These are phyloP conservation scores for Trachymyrmex septentrionalis DNA, from an alignment of 1,140 invertebrate genomes.

Conservation along the genomic window DNA sequence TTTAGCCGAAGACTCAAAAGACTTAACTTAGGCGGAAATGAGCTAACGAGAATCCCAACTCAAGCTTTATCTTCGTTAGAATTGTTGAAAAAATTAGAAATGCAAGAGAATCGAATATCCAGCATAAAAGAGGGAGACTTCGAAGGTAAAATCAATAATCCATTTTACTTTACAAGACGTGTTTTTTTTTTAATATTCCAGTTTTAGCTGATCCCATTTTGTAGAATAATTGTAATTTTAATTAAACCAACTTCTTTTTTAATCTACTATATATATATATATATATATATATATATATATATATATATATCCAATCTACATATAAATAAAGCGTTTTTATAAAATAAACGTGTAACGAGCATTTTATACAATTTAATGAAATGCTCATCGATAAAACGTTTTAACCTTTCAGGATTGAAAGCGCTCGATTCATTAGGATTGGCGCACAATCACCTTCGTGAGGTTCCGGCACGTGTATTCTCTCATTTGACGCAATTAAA, in stretches of 20 bases:
- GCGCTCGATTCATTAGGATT: conserved; percentile 93
- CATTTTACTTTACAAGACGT: neutral
- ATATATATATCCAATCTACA: neutral
- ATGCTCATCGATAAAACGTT: conserved; percentile 56
- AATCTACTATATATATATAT: neutral
- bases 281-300: neutral
- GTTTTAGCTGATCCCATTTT: neutral
- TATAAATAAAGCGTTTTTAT: conserved; percentile 36
- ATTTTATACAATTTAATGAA: conserved; percentile 43
- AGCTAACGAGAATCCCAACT: conserved; percentile 91
- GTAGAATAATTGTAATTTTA: conserved; percentile 12
- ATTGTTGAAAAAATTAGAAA: conserved; percentile 94
- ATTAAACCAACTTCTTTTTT: conserved; percentile 34
- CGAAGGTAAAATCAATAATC: conserved; percentile 88
- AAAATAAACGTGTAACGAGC: conserved; percentile 30
- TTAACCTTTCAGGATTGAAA: conserved; percentile 88
- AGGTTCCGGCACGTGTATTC: conserved; percentile 93
- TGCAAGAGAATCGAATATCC: conserved; percentile 94
- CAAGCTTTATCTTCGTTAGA: conserved; percentile 91
- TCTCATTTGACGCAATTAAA: conserved; percentile 92
- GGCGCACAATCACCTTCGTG: conserved; percentile 93
- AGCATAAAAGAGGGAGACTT: conserved; percentile 93
- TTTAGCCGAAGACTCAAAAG: conserved; percentile 92
- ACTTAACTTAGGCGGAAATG: conserved; percentile 95
- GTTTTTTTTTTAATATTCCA: neutral